phyloP scores from a whole-genome alignment of 2,797 vertebrate genomes.

The Diplodus sargus region DNA sequence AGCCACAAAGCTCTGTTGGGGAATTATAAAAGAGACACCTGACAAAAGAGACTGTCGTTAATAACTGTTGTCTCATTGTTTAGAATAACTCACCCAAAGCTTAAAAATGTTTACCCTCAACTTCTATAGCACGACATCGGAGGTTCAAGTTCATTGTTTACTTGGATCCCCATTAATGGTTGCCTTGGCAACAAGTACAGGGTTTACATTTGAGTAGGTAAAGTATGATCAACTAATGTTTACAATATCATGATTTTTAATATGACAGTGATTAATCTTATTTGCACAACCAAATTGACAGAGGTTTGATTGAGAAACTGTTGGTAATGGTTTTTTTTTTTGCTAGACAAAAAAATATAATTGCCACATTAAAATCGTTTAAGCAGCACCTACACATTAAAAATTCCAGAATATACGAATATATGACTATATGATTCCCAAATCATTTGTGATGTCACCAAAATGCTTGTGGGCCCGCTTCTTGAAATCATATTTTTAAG shows the following conservation, averaged over 20 bases:
- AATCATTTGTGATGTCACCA: no score
- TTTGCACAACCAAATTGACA: background rate
- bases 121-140: background rate
- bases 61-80: background rate
- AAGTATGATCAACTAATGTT: background rate
- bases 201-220: background rate
- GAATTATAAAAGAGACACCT: slow-evolving; percentile 51
- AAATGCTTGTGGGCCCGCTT: no score
- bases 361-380: no score
- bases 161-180: background rate
- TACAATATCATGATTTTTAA: background rate
- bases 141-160: background rate
- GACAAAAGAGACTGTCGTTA: slow-evolving; percentile 17
- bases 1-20: slow-evolving; percentile 30
- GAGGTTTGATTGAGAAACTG: no score
- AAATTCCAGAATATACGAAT: no score
- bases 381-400: no score
- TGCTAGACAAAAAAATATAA: no score
- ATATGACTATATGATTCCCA: no score
- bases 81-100: background rate
- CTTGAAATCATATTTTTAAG: no score
- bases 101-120: background rate
- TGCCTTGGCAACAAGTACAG: background rate
- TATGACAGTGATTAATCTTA: background rate
- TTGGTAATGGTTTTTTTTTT: no score